Percentiles rank a stretch among this genome's conserved stretches.
Evolutionary conservation across 2,113 vertebrate species (phyloP).

Genomic region (Morone chrysops): DNA sequence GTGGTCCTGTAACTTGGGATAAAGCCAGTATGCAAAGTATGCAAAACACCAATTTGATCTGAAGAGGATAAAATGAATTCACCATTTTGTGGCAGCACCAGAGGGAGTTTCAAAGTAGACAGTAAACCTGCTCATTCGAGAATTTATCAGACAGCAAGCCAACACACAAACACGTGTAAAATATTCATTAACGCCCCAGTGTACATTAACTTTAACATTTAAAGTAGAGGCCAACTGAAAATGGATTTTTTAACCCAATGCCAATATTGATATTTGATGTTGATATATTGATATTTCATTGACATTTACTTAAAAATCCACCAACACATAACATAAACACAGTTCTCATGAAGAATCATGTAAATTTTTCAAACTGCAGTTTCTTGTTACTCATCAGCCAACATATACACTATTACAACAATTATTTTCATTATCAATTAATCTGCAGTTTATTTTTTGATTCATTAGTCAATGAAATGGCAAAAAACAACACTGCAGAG

Average conservation of each 20-base stretch:
- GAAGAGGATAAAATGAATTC: background rate
- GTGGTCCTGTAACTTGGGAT: too few species aligned
- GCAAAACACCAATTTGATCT: background rate
- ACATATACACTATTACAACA: background rate
- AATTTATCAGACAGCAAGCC: background rate
- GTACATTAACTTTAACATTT: background rate
- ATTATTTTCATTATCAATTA: background rate
- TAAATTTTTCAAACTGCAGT: background rate
- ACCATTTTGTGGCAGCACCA: slow-evolving; percentile 1
- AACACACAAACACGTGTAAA: background rate
- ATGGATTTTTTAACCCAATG: background rate
- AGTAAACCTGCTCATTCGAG: background rate
- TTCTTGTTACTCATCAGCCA: background rate
- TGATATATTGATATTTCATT: background rate
- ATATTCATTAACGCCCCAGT: background rate
- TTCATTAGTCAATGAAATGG: too few species aligned
- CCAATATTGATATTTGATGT: background rate
- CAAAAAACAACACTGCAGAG: background rate
- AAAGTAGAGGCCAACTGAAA: background rate
- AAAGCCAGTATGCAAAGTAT: background rate
- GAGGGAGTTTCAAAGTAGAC: background rate
- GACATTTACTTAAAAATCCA: too few species aligned
- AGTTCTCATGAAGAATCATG: background rate
- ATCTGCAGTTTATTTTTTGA: too few species aligned
- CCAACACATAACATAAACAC: background rate